Evolutionary conservation across 2,797 vertebrate species (phyloP).

Genomic region (Intellagama lesueurii): DNA sequence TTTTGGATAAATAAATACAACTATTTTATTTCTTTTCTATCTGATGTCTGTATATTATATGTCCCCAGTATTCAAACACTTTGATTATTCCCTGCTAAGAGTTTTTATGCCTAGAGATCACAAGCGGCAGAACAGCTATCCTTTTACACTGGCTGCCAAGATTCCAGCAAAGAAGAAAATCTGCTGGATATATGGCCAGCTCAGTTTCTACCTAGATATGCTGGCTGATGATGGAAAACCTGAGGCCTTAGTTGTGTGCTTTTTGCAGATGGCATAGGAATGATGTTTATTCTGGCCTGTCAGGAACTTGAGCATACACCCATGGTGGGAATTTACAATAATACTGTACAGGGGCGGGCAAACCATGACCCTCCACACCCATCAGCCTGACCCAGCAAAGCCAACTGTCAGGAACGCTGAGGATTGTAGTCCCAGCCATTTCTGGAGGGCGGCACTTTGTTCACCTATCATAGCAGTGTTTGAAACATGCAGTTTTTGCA

Average conservation of each 20-base stretch:
- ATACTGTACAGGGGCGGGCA: no score
- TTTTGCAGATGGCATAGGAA: no score
- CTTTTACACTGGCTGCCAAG: neutral
- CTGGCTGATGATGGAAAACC: neutral
- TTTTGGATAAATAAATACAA: constrained; percentile 17
- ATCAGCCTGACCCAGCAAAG: no score
- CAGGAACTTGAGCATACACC: no score
- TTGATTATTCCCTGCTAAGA: constrained; percentile 1
- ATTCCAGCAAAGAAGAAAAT: neutral
- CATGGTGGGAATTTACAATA: no score
- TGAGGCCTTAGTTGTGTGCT: neutral
- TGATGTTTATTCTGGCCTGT: no score
- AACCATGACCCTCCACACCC: no score
- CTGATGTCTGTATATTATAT: neutral
- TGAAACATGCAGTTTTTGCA: no score
- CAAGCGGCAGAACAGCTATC: neutral
- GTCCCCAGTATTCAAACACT: neutral
- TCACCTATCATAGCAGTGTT: no score
- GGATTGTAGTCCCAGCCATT: no score
- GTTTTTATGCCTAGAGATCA: neutral
- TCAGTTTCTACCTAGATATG: neutral
- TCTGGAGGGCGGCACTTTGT: no score
- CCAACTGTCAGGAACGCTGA: no score
- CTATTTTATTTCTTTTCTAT: neutral
- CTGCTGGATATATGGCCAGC: neutral